Base-by-base conservation (phyloP, 92 coral and sea anemone species). In the Parazoanthus swiftii region DNA sequence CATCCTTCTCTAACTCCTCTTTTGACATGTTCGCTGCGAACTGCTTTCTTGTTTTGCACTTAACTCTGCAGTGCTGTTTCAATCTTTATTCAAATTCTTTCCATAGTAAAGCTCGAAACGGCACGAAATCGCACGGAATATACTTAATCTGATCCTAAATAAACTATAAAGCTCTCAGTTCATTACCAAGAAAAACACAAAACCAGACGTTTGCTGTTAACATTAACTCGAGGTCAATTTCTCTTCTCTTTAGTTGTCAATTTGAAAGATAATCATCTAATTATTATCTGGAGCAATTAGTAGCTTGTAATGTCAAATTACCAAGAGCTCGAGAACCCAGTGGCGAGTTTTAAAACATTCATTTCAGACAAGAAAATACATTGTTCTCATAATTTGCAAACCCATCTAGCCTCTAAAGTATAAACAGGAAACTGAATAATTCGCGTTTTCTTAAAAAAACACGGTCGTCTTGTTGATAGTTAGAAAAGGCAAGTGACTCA, bases 111-210 rank as follows among this genome's bases (percentile, higher is more conserved):
- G 26, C 37, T 23, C 18, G 38, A 23, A 77, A 77, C 46, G 26
- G n/a, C 65, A 25, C 66, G 68, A 56, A 75, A 48, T 3, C 4
- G 58, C 82, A 78, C 63, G 18, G 21, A 44, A 46, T 43, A 42
- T 43, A 42, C 14, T 13, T 77, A 78, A 78, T 78, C 63, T 50
- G 65, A 44, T 44, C 82, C 38, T 44, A 48, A 78, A 78, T 48
- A 48, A 78, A 78, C 82, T n/a, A n/a, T 21, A n/a, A 13, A 48
- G 63, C 63, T 44, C 82, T 78, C 50, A 78, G 82, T 79, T 79
- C 82, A 79, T 51, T 25, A 25, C 36, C 8, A 48, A 48, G 38
- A 50, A n/a, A 79, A 79, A 79, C 82, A 79, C 39, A 25, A 35
- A 79, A 15, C 37, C 67, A 48, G 82, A 79, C 82, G n/a, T 37